phyloP scores from a whole-genome alignment of 1,140 invertebrate species.

The Microplitis demolitor region DNA sequence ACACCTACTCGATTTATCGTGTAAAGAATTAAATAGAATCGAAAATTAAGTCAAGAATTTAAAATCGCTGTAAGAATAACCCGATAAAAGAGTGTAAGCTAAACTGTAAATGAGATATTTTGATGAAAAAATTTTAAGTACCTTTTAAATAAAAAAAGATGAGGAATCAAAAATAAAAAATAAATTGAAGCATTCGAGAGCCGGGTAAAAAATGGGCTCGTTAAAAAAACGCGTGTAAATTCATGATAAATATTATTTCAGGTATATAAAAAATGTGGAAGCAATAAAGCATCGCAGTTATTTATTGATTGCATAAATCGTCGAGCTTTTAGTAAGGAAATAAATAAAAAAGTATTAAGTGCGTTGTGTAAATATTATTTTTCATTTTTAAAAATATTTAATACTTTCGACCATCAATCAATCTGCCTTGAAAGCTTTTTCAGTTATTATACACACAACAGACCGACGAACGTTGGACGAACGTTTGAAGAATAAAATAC shows the following conservation, averaged over 20 bases:
- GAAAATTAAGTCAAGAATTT: too few relatives aligned
- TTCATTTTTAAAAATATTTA: not conserved
- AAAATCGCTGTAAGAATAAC: too few relatives aligned
- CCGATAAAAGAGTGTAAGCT: too few relatives aligned
- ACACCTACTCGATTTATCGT: too few relatives aligned
- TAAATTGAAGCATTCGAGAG: too few relatives aligned
- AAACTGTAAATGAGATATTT: too few relatives aligned
- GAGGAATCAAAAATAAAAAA: too few relatives aligned
- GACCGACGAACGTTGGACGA: not conserved
- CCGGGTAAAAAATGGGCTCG: too few relatives aligned
- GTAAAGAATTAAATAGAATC: not conserved
- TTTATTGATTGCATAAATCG: slow-evolving; percentile 4
- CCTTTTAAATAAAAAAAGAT: too few relatives aligned
- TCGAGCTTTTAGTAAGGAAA: not conserved
- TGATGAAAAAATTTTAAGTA: too few relatives aligned
- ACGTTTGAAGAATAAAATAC: not conserved
- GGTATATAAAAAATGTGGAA: not conserved
- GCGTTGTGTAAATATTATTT: not conserved
- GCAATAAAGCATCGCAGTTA: not conserved
- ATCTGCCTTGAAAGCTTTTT: slow-evolving; percentile 7
- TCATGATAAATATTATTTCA: too few relatives aligned
- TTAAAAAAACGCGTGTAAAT: too few relatives aligned
- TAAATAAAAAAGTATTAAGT: not conserved
- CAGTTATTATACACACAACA: not conserved
- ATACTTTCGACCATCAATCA: slow-evolving; percentile 1